Evolutionary conservation across 2,888 invertebrate genomes (phyloP).

Genomic region (Yponomeuta plumbellus): DNA sequence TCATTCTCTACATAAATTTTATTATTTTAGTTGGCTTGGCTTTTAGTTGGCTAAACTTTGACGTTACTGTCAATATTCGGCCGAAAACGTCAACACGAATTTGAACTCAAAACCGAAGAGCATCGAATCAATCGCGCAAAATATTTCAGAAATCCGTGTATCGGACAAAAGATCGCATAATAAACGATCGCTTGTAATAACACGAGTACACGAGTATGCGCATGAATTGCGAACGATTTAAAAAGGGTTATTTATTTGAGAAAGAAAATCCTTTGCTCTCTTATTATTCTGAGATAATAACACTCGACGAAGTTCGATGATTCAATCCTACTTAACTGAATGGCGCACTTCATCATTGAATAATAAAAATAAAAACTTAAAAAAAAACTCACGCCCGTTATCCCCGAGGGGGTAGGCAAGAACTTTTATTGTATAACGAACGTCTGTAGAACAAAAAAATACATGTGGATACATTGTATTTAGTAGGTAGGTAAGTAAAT

Average conservation of each 20-base stretch:
- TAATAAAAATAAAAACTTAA: not conserved
- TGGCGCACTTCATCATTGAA: not conserved
- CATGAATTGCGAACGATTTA: not conserved
- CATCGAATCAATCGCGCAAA: constrained; percentile 38
- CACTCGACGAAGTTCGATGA: not conserved
- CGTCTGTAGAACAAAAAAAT: too few relatives aligned
- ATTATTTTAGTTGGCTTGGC: too few relatives aligned
- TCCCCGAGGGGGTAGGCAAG: too few relatives aligned
- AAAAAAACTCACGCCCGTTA: too few relatives aligned
- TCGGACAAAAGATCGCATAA: constrained; percentile 15
- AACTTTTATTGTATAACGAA: too few relatives aligned
- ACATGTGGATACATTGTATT: too few relatives aligned
- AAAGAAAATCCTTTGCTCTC: not conserved
- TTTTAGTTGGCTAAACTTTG: too few relatives aligned
- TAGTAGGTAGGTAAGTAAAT: too few relatives aligned
- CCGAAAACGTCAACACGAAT: not conserved
- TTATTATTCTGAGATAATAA: not conserved
- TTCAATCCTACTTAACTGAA: not conserved
- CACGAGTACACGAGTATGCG: constrained; percentile 1
- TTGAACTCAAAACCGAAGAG: constrained; percentile 28
- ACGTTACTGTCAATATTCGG: not conserved
- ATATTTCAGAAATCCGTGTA: constrained; percentile 30
- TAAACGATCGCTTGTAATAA: constrained; percentile 20
- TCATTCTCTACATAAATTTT: too few relatives aligned
- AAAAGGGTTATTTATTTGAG: not conserved